Base-by-base conservation (phyloP, 1,140 invertebrate species). In the Oedothorax gibbosus region DNA sequence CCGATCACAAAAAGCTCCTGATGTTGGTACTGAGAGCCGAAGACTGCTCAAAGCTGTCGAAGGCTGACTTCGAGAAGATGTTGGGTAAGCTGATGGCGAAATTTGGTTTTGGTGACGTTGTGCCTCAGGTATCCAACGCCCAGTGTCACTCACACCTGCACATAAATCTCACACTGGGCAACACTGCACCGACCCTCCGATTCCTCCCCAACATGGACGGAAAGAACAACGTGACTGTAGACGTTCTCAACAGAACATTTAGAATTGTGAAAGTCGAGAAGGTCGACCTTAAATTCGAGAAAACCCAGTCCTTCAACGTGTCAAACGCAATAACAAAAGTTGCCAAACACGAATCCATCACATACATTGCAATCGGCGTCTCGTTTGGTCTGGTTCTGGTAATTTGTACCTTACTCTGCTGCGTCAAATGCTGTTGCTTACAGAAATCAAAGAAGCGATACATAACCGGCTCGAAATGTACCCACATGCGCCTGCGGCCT, bases 31-130 rank as follows among this genome's bases (percentile, higher is more conserved):
- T 84, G n/a, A 50, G 71, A 35, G 81, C 81, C 6, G 81, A 84
- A 66, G 81, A 84, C 57, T 84, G 81, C n/a, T 49, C 81, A 7
- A 64, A 64, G 35, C 69, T 84, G 11, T 84, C 81, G 14, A 84
- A 84, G 51, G 60, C 49, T 15, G 81, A 84, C 57, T 84, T 84
- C 18, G 81, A 84, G 51, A 84, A 84, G 18, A 84, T 84, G 72
- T 15, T 84, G 6, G 56, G 64, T 12, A 84, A 84, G 20, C 50
- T 84, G 35, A 84, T 84, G 81, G 20, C 21, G 12, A 84, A 84
- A 57, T 76, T 84, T 6, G 81, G 81, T 35, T 84, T 84, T 50
- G 72, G 72, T 0, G 72, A 84, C 14, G 81, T 66, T 3, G 62
- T 84, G 11, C 81, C 81, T 2, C 71, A 84, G 57, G 72, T 84